A percentile compares a stretch with the other conserved stretches of the same genome.
Evolutionary conservation across 1,140 invertebrate species (phyloP).

Genomic region (Heliconius congener): DNA sequence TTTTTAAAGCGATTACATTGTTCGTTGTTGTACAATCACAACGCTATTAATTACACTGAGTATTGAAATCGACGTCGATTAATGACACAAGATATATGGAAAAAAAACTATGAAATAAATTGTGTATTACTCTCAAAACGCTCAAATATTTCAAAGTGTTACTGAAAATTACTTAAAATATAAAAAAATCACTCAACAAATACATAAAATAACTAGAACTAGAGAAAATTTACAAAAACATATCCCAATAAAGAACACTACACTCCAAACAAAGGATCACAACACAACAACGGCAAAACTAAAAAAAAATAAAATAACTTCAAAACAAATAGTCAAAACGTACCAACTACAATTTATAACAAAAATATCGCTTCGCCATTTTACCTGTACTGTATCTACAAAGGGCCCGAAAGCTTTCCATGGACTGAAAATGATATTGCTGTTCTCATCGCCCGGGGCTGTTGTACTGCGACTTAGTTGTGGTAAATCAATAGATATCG

Average conservation of each 20-base stretch:
- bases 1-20: no score
- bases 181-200: no score
- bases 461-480: constrained; percentile 49
- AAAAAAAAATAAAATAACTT: background rate
- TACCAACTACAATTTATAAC: background rate
- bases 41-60: no score
- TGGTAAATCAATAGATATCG: constrained; percentile 66
- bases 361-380: constrained; percentile 17
- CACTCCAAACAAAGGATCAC: background rate
- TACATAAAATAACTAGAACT: no score
- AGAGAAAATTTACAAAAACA: background rate
- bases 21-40: no score
- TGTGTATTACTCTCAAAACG: no score
- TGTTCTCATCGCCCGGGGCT: constrained; percentile 65
- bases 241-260: no score
- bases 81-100: no score
- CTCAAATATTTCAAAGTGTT: no score
- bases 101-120: no score
- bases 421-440: constrained; percentile 75
- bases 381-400: constrained; percentile 73
- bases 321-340: constrained; percentile 6
- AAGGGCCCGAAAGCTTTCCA: constrained; percentile 77
- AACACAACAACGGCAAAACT: background rate
- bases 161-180: no score
- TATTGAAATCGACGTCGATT: no score